Conservation (phyloP, 2,888 invertebrate species). For the Ernsta delagoae region DNA sequence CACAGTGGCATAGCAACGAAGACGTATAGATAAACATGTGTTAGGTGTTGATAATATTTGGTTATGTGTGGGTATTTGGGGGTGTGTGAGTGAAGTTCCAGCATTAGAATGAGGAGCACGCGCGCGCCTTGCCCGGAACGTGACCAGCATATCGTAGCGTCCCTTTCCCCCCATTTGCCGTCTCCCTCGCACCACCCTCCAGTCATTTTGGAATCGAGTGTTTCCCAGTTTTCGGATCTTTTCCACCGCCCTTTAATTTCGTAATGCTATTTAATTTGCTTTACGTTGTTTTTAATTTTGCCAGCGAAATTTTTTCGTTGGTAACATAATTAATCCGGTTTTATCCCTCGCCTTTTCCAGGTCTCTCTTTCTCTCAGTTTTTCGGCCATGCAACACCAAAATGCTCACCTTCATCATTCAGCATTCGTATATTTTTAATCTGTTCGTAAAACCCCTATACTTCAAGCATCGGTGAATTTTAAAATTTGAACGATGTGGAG, state of each 20-base stretch:
- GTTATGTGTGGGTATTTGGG: constrained; percentile 62
- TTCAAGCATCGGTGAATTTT: background rate
- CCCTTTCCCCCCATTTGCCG: constrained; percentile 75
- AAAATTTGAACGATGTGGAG: background rate
- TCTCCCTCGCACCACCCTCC: constrained; percentile 75
- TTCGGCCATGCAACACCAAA: background rate
- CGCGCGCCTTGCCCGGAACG: constrained; percentile 81
- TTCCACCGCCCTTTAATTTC: constrained; percentile 78
- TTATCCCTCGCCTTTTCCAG: background rate
- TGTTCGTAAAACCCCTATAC: background rate
- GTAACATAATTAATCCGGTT: constrained; percentile 17
- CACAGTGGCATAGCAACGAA: constrained; percentile 53
- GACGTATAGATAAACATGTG: constrained; percentile 55
- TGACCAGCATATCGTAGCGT: constrained; percentile 83
- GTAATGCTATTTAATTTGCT: constrained; percentile 69
- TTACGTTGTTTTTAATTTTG: constrained; percentile 40
- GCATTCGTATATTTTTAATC: background rate
- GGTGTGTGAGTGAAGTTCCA: constrained; percentile 74
- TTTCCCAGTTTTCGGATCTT: constrained; percentile 81
- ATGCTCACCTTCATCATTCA: background rate
- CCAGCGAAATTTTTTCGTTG: constrained; percentile 29
- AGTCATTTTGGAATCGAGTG: constrained; percentile 79
- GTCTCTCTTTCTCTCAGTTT: background rate
- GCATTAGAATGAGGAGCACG: constrained; percentile 82
- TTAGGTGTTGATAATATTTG: constrained; percentile 63